phyloP scores from a whole-genome alignment of 2,113 vertebrate species.

The Lasiurus borealis region DNA sequence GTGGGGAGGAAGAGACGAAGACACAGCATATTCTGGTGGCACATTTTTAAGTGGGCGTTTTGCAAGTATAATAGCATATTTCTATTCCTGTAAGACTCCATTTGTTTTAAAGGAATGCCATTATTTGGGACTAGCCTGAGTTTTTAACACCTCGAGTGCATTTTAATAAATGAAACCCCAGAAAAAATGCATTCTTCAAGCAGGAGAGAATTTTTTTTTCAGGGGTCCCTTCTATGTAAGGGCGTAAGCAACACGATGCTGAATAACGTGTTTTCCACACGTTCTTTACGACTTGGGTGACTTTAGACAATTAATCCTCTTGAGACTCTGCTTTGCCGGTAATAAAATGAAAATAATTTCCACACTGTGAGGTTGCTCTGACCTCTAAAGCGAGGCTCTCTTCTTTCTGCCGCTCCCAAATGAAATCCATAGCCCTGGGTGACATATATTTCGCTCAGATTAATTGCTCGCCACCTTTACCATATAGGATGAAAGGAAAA shows the following conservation, averaged over 20 bases:
- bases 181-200: slow-evolving; percentile 42
- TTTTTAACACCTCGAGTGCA: slow-evolving; percentile 70
- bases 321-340: slow-evolving; percentile 28
- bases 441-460: slow-evolving; percentile 31
- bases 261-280: background rate
- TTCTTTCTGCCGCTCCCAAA: background rate
- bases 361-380: background rate
- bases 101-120: slow-evolving; percentile 74
- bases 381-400: background rate
- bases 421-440: background rate
- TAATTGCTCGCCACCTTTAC: background rate
- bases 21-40: background rate
- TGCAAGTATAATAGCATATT: slow-evolving; percentile 76
- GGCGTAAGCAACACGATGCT: background rate
- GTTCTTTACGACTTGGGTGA: background rate
- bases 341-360: slow-evolving; percentile 16
- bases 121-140: slow-evolving; percentile 65
- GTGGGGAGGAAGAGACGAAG: background rate
- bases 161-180: slow-evolving; percentile 62
- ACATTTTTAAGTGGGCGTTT: slow-evolving; percentile 67
- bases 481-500: slow-evolving; percentile 2
- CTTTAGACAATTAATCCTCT: slow-evolving; percentile 15
- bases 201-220: background rate
- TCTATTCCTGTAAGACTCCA: slow-evolving; percentile 64
- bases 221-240: background rate